Base-by-base conservation (phyloP, 2,113 vertebrate genomes). In the Orientallactaga bullata region DNA sequence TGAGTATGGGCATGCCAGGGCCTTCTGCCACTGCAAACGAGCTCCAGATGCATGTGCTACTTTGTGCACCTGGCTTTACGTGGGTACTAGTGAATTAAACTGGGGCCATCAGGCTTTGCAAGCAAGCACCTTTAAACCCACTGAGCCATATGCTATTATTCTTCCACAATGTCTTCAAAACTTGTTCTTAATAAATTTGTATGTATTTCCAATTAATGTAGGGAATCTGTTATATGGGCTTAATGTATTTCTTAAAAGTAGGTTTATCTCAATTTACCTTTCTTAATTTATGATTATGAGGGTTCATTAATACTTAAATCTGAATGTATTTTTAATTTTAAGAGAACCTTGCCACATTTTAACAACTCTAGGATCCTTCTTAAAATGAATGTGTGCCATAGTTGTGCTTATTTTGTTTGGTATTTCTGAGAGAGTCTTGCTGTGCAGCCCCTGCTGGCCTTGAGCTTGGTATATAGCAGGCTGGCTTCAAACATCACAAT, bases 241-340 rank as follows among this genome's bases (percentile, higher is more conserved):
- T 96, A 26, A 55, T 11, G 39, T 94, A n/a, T 66, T 61, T 87
- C 58, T 51, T 63, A 72, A 73, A 88, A 71, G n/a, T 24, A 71
- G 16, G 8, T 42, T 66, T 51, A 13, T 92, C 17, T 93, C 28
- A 55, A 60, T 73, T 85, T 15, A 20, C 37, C 72, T 87, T 89
- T 87, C 55, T 35, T 85, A 83, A 63, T 85, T 93, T 90, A 81
- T 47, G 60, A 30, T 78, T 61, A 83, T 85, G 77, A 26, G 42
- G 12, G n/a, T 83, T 87, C 17, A n/a, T 91, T 85, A 76, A 63
- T 65, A 60, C 47, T 68, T 60, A 82, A 51, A 60, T 84, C 63
- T 78, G 66, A 35, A 65, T 61, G 7, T 20, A 37, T 39, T 93
- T 32, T 71, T 89, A 80, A 23, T 76, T 77, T 16, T 89, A 51